A percentile compares a stretch with the other conserved stretches of the same genome.
These are phyloP conservation scores for Drosophila quinaria DNA, from an alignment of 2,888 invertebrate genomes.

Conservation along the genomic window DNA sequence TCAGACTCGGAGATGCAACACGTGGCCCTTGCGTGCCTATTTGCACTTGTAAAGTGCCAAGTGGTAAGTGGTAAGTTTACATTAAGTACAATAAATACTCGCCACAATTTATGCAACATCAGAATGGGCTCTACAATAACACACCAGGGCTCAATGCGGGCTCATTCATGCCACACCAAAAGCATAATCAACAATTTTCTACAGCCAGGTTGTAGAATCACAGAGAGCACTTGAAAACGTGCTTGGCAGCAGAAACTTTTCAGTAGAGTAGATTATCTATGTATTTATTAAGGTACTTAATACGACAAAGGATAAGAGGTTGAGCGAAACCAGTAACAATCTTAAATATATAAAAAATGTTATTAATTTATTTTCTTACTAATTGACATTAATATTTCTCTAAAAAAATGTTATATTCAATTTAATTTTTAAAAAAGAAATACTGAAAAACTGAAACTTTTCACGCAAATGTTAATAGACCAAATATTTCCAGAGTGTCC, in stretches of 20 bases:
- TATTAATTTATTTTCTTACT: too few species aligned
- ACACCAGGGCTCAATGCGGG: conserved; percentile 27
- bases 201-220: not conserved
- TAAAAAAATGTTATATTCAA: too few species aligned
- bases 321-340: not conserved
- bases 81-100: conserved; percentile 76
- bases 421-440: too few species aligned
- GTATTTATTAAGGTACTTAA: not conserved
- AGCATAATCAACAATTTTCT: conserved; percentile 7
- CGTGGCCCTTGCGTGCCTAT: conserved; percentile 74
- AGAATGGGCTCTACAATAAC: conserved; percentile 26
- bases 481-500: not conserved
- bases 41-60: conserved; percentile 71
- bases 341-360: too few species aligned
- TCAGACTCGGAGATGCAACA: conserved; percentile 57
- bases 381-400: too few species aligned
- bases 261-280: not conserved
- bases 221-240: not conserved
- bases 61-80: conserved; percentile 71
- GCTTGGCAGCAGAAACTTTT: conserved; percentile 1
- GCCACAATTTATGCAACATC: conserved; percentile 72
- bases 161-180: conserved; percentile 1
- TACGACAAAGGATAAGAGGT: not conserved
- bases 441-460: not conserved
- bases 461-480: not conserved